A percentile compares a stretch with the other conserved stretches of the same genome.
phyloP scores from a whole-genome alignment of 2,797 vertebrate genomes.

The Aulostomus chinensis region DNA sequence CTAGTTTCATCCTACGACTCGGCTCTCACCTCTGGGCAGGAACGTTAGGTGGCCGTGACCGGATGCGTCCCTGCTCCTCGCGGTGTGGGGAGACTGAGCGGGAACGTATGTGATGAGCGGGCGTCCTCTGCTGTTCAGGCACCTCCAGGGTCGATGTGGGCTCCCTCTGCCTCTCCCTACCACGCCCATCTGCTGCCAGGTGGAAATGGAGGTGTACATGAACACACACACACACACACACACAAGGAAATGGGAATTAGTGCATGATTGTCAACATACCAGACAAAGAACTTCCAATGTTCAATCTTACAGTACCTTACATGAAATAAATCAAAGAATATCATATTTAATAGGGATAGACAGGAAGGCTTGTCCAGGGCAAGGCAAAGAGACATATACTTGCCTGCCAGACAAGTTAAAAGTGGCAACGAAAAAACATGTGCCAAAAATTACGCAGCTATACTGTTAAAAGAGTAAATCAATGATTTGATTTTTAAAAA shows the following conservation, averaged over 20 bases:
- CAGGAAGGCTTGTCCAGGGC: no score
- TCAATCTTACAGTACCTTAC: no score
- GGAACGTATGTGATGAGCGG: slow-evolving; percentile 88
- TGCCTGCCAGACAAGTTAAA: no score
- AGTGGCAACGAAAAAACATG: no score
- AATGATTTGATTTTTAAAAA: no score
- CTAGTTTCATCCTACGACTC: neutral
- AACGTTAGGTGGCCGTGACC: slow-evolving; percentile 92
- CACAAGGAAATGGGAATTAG: no score
- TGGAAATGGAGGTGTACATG: neutral
- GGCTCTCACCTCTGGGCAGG: slow-evolving; percentile 92
- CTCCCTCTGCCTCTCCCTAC: slow-evolving; percentile 77
- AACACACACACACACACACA: slow-evolving; percentile 6
- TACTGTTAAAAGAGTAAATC: no score
- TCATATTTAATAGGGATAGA: no score
- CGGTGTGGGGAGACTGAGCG: slow-evolving; percentile 96
- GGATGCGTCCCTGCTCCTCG: slow-evolving; percentile 90
- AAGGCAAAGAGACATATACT: no score
- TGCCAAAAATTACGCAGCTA: no score
- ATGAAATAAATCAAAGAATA: no score
- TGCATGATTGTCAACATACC: no score
- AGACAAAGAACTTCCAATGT: neutral
- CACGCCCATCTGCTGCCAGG: slow-evolving; percentile 82
- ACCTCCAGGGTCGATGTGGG: slow-evolving; percentile 90
- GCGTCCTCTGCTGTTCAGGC: slow-evolving; percentile 90